Evolutionary conservation across 2,888 invertebrate species (phyloP).

Genomic region (Lepidocyrtinus sp.): DNA sequence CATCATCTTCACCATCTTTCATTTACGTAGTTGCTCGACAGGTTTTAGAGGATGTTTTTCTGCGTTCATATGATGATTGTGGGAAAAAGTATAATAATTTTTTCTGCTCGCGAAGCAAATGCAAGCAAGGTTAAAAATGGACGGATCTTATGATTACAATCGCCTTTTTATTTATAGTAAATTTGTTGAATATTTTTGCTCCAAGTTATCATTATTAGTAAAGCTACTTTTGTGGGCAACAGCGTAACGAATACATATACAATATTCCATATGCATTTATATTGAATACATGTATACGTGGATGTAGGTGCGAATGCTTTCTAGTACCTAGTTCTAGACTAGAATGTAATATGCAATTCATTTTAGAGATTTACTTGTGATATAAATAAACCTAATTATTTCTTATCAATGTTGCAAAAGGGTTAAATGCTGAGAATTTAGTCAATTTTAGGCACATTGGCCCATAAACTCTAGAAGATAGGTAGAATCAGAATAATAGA

Average conservation of each 20-base stretch:
- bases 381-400: constrained; percentile 18
- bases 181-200: constrained; percentile 3
- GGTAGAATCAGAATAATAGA: too few relatives aligned
- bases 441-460: too few relatives aligned
- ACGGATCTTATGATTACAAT: constrained; percentile 2
- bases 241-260: background rate
- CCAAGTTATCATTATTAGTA: background rate
- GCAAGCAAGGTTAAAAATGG: background rate
- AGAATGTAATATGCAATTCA: constrained; percentile 14
- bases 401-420: too few relatives aligned
- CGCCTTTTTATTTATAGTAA: constrained; percentile 16
- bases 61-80: constrained; percentile 19
- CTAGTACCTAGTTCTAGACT: too few relatives aligned
- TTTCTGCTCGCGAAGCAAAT: background rate
- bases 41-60: constrained; percentile 51
- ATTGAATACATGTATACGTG: too few relatives aligned
- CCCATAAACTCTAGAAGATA: too few relatives aligned
- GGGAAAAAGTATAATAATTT: constrained; percentile 17
- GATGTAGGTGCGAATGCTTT: too few relatives aligned
- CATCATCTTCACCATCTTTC: constrained; percentile 13
- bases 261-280: too few relatives aligned
- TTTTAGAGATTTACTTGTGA: background rate
- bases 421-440: too few relatives aligned
- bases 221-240: background rate
- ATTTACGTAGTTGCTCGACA: constrained; percentile 50